Evolutionary conservation across 2,888 invertebrate genomes (phyloP).

Genomic region (Holacanthella duospinosa): DNA sequence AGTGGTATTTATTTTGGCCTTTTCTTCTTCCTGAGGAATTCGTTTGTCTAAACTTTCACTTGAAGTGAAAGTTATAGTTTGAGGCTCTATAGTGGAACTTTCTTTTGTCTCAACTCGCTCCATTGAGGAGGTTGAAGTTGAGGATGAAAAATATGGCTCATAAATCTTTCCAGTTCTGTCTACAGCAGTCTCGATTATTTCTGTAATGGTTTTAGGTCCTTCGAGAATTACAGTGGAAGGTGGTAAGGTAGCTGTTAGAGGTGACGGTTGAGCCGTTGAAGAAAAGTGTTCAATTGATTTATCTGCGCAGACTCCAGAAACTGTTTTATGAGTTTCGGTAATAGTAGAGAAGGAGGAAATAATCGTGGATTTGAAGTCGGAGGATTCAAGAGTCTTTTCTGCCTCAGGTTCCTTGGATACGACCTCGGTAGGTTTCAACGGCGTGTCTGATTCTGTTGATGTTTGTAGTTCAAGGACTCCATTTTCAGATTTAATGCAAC

Average conservation of each 20-base stretch:
- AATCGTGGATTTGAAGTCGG: not conserved
- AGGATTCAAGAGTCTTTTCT: not conserved
- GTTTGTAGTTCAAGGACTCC: too few relatives aligned
- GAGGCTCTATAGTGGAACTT: not conserved
- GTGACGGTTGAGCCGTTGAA: not conserved
- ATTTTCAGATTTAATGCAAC: too few relatives aligned
- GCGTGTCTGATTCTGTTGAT: too few relatives aligned
- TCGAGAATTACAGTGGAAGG: not conserved
- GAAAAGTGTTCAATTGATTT: not conserved
- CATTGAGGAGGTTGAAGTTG: too few relatives aligned
- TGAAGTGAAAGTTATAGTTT: not conserved
- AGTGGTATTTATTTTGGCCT: not conserved
- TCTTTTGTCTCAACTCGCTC: not conserved
- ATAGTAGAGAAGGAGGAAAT: not conserved
- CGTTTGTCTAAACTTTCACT: too few relatives aligned
- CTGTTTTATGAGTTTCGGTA: too few relatives aligned
- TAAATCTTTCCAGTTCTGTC: not conserved
- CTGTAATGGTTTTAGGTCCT: not conserved
- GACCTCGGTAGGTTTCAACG: too few relatives aligned
- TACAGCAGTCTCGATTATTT: not conserved
- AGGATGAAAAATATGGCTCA: not conserved
- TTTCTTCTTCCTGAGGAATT: not conserved
- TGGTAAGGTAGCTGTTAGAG: not conserved
- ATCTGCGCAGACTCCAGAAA: not conserved
- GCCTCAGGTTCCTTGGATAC: too few relatives aligned